Evolutionary conservation across 37 sponge, comb jelly and placozoan species (phyloP), one percentile per base, ranked within the genome.

Genomic region (Diacarnus erythraeanus): DNA sequence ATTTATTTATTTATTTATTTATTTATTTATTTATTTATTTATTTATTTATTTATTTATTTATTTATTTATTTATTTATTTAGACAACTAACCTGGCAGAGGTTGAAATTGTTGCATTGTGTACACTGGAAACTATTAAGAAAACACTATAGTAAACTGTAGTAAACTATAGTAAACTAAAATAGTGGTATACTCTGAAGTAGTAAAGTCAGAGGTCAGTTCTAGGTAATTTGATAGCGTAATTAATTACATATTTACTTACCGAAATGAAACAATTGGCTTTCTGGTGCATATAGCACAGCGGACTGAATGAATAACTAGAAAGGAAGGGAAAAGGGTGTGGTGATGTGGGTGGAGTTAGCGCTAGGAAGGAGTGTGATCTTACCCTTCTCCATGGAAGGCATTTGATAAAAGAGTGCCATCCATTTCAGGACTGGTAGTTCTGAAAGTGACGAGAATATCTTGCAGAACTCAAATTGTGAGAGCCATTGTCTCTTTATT

Each of bases 401-500:
- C 63, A 86, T 74, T 27, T 23, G 27, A 43, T 66, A 37, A 68
- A 58, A 86, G 38, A 86, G 76, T 2, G 64, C 2, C 59, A 79
- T 8, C 87, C 87, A 86, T 3, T 57, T 30, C 33, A 86, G 69
- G 69, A 86, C 79, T 33, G 30, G 44, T 0, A 74, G 75, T 54
- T 43, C 73, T 0, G 80, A 80, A 5, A 57, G 26, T 0, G 80
- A 21, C 1, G 75, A 65, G 42, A 86, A 75, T 5, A 79, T 57
- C 27, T 79, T 86, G 20, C 57, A 21, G 39, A 86, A 78, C 75
- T 86, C 87, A 65, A 86, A 86, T 60, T 63, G 69, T 0, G 87
- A 86, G 38, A 86, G 68, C 80, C 80, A 86, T 56, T 67, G 87
- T 54, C 80, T 60, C 60, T 51, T 68, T 17, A 86, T 51, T 1